These are phyloP conservation scores for Luehdorfia chinensis DNA, from an alignment of 1,140 invertebrate genomes.

Conservation along the genomic window DNA sequence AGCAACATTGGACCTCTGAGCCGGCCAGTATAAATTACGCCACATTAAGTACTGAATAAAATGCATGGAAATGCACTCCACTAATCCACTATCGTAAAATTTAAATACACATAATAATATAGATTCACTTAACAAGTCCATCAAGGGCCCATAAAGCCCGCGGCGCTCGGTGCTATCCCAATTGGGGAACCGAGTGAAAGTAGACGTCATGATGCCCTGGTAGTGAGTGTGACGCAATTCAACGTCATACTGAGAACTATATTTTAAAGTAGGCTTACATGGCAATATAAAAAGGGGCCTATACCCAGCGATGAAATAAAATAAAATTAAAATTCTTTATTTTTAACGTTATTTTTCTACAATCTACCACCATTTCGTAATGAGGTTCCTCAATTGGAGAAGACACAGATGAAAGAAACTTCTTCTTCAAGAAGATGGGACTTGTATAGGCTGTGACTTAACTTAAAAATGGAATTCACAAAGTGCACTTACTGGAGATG, in stretches of 20 bases:
- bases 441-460: too few species aligned
- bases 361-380: too few species aligned
- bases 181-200: constrained; percentile 43
- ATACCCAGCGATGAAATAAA: too few species aligned
- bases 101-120: constrained; percentile 13
- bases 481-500: too few species aligned
- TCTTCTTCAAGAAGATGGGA: too few species aligned
- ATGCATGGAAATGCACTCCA: constrained; percentile 11
- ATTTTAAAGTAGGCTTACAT: constrained; percentile 5
- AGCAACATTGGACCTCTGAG: background rate
- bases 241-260: constrained; percentile 4
- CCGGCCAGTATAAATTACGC: constrained; percentile 9
- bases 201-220: constrained; percentile 28
- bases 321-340: too few species aligned
- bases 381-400: too few species aligned
- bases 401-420: too few species aligned
- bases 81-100: constrained; percentile 10
- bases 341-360: too few species aligned
- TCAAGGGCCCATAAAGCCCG: constrained; percentile 18
- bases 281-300: too few species aligned
- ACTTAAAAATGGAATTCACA: too few species aligned
- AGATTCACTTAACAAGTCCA: constrained; percentile 34
- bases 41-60: constrained; percentile 1
- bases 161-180: constrained; percentile 20
- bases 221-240: constrained; percentile 18